Evolutionary conservation across 30 jellyfish, hydroid and myxozoan genomes (phyloP).

Genomic region (Nemopilema nomurai): DNA sequence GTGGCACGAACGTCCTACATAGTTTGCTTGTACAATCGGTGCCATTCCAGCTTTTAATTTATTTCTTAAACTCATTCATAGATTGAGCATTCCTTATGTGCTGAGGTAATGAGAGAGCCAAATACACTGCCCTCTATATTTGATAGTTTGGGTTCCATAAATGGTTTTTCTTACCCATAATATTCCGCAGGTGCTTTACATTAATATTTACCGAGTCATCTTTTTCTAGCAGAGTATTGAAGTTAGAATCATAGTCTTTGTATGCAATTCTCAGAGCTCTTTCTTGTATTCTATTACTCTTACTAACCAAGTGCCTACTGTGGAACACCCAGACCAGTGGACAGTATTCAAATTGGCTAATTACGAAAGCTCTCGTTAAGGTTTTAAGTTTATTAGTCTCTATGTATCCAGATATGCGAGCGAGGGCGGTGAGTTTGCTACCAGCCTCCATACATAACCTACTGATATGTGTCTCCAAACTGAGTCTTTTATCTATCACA

Average conservation of each 20-base stretch:
- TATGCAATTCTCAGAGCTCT: constrained; percentile 17
- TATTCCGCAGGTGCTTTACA: not conserved
- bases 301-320: not conserved
- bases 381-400: constrained; percentile 16
- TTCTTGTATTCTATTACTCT: not conserved
- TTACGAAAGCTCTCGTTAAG: constrained; percentile 33
- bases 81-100: too few relatives aligned
- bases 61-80: too few relatives aligned
- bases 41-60: too few relatives aligned
- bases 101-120: too few relatives aligned
- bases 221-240: not conserved
- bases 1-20: too few relatives aligned
- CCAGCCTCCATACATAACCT: constrained; percentile 38
- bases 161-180: constrained; percentile 31
- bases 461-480: not conserved
- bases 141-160: too few relatives aligned
- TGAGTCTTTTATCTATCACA: not conserved
- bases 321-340: constrained; percentile 41
- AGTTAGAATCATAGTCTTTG: constrained; percentile 9
- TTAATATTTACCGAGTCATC: not conserved
- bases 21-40: too few relatives aligned
- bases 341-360: constrained; percentile 33
- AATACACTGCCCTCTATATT: too few relatives aligned
- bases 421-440: constrained; percentile 39
- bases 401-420: constrained; percentile 19